Base-by-base conservation (phyloP, 1,140 invertebrate genomes). In the Leucophenga varia region DNA sequence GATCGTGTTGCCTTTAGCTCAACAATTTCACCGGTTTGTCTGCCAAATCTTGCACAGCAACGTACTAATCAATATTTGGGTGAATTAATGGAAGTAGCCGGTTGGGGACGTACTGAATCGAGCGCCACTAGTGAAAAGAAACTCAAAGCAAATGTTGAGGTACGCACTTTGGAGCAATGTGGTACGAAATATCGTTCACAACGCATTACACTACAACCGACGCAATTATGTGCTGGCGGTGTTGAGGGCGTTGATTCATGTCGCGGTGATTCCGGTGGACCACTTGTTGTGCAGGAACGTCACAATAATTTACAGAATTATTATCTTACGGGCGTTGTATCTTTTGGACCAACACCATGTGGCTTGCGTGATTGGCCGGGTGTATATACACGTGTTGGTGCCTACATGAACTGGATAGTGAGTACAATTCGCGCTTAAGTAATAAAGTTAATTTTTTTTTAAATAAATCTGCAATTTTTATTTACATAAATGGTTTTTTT, bases 91-190 rank as follows among this genome's bases (percentile, higher is more conserved):
- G 80, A 81, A 44, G 86, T 89, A 0, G 87, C 88, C 3, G 91
- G 91, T 12, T 93, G 91, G 91, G 91, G 91, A 7, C 84, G 81
- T 61, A 88, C 87, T 2, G 86, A 88, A 70, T 78, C 59, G 7
- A 76, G 77, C 16, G 22, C 47, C 1, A 57, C 56, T 9, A 59
- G 68, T n/a, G 51, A 59, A 34, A 44, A 55, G 3, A 72, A 67
- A 13, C 34, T 56, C 1, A 72, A 72, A 47, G 69, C 69, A 0
- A 54, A 54, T 2, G 13, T 72, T 4, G 49, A 55, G n/a, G 21
- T 53, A 2, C 57, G 69, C n/a, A n/a, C 47, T 0, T 17, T 20
- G 3, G 30, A 5, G 0, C 32, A 41, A 16, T 72, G 69, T 37
- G 57, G 56, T 41, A 16, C 36, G 2, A 47, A 55, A 8, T 72